Base-by-base conservation (phyloP, 1,140 invertebrate species). In the Mylabris phalerata region DNA sequence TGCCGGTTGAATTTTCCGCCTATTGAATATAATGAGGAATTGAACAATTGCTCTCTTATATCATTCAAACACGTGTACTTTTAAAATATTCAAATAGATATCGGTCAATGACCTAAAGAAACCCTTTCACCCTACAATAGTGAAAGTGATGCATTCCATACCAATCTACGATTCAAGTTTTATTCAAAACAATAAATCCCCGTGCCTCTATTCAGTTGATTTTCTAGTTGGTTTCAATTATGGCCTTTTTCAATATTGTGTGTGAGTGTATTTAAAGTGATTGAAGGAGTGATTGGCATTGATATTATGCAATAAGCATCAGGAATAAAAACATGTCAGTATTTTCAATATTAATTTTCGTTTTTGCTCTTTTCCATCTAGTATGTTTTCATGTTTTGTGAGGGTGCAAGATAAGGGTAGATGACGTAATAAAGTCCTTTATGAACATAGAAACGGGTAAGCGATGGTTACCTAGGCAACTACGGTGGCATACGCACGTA, bases 401-500 rank as follows among this genome's bases (percentile, higher is more conserved):
- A 9, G 25, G 43, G 43, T 42, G 42, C 9, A 45, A 19, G 24
- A 42, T 11, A 10, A 32, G 26, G 47, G 26, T 32, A 45, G 39
- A 45, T 54, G 51, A 54, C 51, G 42, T 46, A 54, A 46, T 54
- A 38, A 46, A 52, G 51, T n/a, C 13, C 51, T 45, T 11, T 32
- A 32, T 32, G 4, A 32, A 3, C 32, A 32, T 32, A 54, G 42
- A 45, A 50, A 38, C 48, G 48, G 25, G 32, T 7, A 25, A 40
- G 50, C 50, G 50, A 19, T 45, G 51, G 51, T 54, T 54, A 44
- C 51, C 51, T 54, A 54, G 51, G 51, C 51, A 54, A 54, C 51
- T 54, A 42, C 4, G 42, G 42, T 54, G 51, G 51, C 39, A 45
- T 45, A 54, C 51, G 51, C 51, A 54, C 51, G 51, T 54, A 54